Conservation (phyloP, 2,888 invertebrate genomes). For the Rutpela maculata region DNA sequence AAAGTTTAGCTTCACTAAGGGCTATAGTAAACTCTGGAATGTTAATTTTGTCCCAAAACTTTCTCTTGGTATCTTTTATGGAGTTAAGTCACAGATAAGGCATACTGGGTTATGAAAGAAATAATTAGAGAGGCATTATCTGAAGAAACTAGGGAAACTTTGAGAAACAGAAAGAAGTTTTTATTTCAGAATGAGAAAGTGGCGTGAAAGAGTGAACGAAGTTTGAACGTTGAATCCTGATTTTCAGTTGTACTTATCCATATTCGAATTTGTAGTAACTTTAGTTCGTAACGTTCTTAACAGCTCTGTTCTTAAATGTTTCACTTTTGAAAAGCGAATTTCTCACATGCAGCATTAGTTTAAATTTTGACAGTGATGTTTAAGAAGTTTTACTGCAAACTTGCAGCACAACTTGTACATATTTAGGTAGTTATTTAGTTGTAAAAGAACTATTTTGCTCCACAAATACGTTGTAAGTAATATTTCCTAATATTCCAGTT, state of each 20-base stretch:
- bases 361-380: too few species aligned
- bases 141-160: slow-evolving; percentile 5
- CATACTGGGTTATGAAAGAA: slow-evolving; percentile 20
- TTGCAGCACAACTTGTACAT: too few species aligned
- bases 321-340: not conserved
- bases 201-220: slow-evolving; percentile 1
- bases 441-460: too few species aligned
- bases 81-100: slow-evolving; percentile 7
- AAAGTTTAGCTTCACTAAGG: not conserved
- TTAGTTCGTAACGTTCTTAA: slow-evolving; percentile 11
- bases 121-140: slow-evolving; percentile 16
- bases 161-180: slow-evolving; percentile 13
- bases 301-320: not conserved
- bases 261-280: slow-evolving; percentile 8
- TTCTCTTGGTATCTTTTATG: slow-evolving; percentile 1
- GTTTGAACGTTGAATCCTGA: slow-evolving; percentile 20
- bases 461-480: too few species aligned
- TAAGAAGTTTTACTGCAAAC: too few species aligned
- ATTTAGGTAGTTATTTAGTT: too few species aligned
- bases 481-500: too few species aligned
- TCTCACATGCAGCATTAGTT: not conserved
- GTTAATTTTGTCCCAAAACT: slow-evolving; percentile 1
- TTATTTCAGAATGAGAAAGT: not conserved
- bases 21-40: not conserved
- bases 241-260: not conserved